Base-by-base conservation (phyloP, 1,140 invertebrate species). In the Eulimnadia texana region DNA sequence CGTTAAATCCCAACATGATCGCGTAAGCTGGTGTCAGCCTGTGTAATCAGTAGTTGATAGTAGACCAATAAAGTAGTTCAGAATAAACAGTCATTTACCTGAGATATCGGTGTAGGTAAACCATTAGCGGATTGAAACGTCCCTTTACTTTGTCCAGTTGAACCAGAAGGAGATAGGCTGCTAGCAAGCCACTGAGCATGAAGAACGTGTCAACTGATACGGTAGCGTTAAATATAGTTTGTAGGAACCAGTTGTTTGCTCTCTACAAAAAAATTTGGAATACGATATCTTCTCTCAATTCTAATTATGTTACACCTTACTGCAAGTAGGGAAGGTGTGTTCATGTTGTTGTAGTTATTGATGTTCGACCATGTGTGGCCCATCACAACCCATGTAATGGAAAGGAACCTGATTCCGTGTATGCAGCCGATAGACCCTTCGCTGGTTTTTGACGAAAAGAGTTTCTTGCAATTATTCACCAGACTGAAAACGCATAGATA, bases 371-470 rank as follows among this genome's bases (percentile, higher is more conserved):
- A 90, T 0, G 88, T 88, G 70, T 95, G 91, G 3, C 92, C 90
- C 78, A 93, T 80, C 64, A 95, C 87, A n/a, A 93, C 89, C 91
- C 91, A 94, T 0, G 83, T 78, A 60, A 93, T 81, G 9, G 86
- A 90, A 62, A 93, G 74, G 50, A 93, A 90, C 53, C 88, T 77
- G 49, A 92, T 74, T 1, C 88, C 88, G 67, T 91, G 87, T n/a
- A 91, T 73, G 6, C 83, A 85, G 52, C 85, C 81, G 59, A 91
- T 6, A 42, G 33, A 42, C 85, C 0, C 86, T 89, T 67, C 89
- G 87, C 3, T 23, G 24, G 65, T 60, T 11, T 65, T 66, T 3
- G 69, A 71, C 27, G 64, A 67, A 42, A 74, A 52, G n/a, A 74
- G 58, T 64, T 73, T 74, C 13, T 65, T 63, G 9, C 65, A 68